Evolutionary conservation across 2,888 invertebrate species (phyloP).

Genomic region (Dendrolimus pini): DNA sequence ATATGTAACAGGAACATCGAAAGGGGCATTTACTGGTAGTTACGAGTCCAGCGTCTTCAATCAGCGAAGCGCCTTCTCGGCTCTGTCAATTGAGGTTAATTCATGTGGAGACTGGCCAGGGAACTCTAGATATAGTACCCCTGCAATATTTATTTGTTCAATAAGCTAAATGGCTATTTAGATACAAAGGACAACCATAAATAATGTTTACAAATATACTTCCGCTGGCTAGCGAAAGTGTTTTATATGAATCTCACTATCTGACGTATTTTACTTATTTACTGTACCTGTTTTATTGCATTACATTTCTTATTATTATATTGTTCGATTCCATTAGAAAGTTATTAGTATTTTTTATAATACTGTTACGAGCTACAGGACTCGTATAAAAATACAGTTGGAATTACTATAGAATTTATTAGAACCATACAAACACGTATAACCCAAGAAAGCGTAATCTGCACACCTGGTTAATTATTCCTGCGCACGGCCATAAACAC

Average conservation of each 20-base stretch:
- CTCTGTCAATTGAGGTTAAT: conserved; percentile 75
- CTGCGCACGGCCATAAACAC: too few relatives aligned
- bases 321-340: too few relatives aligned
- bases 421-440: too few relatives aligned
- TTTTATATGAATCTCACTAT: not conserved
- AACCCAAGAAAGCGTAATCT: too few relatives aligned
- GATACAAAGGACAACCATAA: conserved; percentile 17
- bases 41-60: conserved; percentile 57
- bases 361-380: too few relatives aligned
- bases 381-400: too few relatives aligned
- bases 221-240: not conserved
- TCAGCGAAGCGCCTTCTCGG: conserved; percentile 70
- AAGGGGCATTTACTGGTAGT: conserved; percentile 43
- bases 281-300: too few relatives aligned
- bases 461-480: too few relatives aligned
- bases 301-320: too few relatives aligned
- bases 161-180: conserved; percentile 60
- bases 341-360: too few relatives aligned
- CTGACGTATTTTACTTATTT: too few relatives aligned
- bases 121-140: conserved; percentile 62
- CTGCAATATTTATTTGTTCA: conserved; percentile 68
- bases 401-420: too few relatives aligned
- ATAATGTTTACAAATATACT: not conserved
- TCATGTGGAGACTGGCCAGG: conserved; percentile 67
- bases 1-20: conserved; percentile 33